A percentile compares a stretch with the other conserved stretches of the same genome.
phyloP scores from a whole-genome alignment of 2,797 vertebrate genomes.

The Champsocephalus gunnari region DNA sequence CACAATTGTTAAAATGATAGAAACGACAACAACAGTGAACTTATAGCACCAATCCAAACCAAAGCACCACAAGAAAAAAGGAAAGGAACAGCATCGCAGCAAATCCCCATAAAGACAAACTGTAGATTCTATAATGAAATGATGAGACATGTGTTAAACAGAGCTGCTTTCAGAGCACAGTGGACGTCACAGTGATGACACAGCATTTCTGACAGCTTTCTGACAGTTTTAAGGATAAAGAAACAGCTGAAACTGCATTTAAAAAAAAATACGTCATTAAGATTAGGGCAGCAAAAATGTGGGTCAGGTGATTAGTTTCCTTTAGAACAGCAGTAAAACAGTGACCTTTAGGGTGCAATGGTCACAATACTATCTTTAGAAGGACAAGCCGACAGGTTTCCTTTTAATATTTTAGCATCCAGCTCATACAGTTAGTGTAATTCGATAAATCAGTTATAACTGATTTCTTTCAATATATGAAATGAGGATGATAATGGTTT shows the following conservation, averaged over 20 bases:
- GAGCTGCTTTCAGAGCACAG: constrained; percentile 50
- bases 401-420: not conserved
- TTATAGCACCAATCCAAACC: constrained; percentile 84
- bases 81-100: constrained; percentile 41
- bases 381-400: not conserved
- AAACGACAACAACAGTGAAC: constrained; percentile 55
- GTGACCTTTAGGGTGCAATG: not conserved
- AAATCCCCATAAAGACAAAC: constrained; percentile 34
- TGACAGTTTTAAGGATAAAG: constrained; percentile 21
- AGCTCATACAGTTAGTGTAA: not conserved
- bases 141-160: constrained; percentile 32
- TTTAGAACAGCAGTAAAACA: not conserved
- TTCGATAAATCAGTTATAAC: not conserved
- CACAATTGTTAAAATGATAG: constrained; percentile 58
- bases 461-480: not conserved
- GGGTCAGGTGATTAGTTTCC: not conserved
- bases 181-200: constrained; percentile 11
- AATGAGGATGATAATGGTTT: not conserved
- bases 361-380: not conserved
- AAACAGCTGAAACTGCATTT: constrained; percentile 33
- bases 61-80: constrained; percentile 75
- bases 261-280: constrained; percentile 10
- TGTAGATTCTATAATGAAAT: constrained; percentile 44
- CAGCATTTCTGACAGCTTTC: constrained; percentile 38
- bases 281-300: not conserved